Conservation (phyloP, 2,888 invertebrate species). For the Drosophila fungiperda region DNA sequence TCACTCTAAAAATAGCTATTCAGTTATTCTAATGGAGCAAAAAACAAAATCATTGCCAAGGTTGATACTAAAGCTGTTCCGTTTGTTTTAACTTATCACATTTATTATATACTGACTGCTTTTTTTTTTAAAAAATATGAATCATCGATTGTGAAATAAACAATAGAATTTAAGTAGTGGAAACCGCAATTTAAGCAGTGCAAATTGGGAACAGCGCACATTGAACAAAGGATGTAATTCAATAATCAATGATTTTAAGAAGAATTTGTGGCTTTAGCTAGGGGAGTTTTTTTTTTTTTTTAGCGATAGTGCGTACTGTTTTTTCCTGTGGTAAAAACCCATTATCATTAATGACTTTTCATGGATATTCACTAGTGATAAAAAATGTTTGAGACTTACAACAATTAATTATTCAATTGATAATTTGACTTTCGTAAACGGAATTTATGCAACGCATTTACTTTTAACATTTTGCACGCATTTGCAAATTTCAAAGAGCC, state of each 20-base stretch:
- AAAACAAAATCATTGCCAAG: not conserved
- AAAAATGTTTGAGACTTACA: slow-evolving; percentile 4
- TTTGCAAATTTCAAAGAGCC: not conserved
- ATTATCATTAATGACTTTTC: not conserved
- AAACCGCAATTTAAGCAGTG: slow-evolving; percentile 16
- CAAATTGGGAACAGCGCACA: slow-evolving; percentile 9
- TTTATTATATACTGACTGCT: not conserved
- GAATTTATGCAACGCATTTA: not conserved
- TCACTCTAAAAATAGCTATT: slow-evolving; percentile 44
- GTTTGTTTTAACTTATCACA: slow-evolving; percentile 14
- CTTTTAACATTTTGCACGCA: slow-evolving; percentile 8
- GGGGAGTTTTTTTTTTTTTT: not conserved
- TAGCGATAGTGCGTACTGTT: not conserved
- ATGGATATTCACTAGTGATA: slow-evolving; percentile 27
- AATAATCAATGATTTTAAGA: not conserved
- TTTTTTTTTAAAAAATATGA: slow-evolving; percentile 9
- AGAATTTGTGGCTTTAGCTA: not conserved
- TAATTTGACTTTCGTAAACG: not conserved
- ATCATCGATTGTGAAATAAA: slow-evolving; percentile 2
- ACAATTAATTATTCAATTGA: not conserved
- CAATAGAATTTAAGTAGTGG: not conserved
- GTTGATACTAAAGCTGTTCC: not conserved
- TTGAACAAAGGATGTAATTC: not conserved
- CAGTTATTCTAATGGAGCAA: slow-evolving; percentile 14
- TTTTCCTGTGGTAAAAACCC: not conserved